phyloP scores from a whole-genome alignment of 2,113 vertebrate species.

The Penelope pileata region DNA sequence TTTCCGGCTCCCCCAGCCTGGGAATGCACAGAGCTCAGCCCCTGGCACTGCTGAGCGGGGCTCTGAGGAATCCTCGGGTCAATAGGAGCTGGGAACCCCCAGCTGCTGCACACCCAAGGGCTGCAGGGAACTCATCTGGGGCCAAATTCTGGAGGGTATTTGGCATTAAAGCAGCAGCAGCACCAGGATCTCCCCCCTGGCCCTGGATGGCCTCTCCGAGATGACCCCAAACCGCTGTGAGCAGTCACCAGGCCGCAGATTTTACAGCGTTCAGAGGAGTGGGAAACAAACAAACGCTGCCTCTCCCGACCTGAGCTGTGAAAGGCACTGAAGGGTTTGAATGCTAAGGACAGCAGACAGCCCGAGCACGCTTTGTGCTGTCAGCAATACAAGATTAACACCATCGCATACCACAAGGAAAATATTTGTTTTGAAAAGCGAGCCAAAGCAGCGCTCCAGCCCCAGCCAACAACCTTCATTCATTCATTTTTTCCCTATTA shows the following conservation, averaged over 20 bases:
- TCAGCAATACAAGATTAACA: neutral
- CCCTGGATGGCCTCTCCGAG: neutral
- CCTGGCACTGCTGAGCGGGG: accelerated
- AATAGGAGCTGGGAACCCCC: neutral
- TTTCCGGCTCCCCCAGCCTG: neutral
- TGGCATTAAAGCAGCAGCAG: neutral
- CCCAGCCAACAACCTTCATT: neutral
- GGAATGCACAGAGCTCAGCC: neutral
- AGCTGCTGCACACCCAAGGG: neutral
- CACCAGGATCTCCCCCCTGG: neutral
- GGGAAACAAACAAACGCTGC: neutral
- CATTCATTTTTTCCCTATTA: neutral
- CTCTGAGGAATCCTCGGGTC: neutral
- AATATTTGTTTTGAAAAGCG: neutral
- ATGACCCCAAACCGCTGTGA: neutral
- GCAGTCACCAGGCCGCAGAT: neutral
- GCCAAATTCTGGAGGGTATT: neutral
- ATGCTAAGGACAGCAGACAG: neutral
- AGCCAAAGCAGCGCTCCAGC: neutral
- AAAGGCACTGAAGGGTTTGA: neutral
- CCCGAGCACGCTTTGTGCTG: neutral
- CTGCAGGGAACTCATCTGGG: neutral
- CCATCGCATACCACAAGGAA: neutral
- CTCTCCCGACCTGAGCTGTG: neutral
- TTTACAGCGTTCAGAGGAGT: neutral